Evolutionary conservation across 2,888 invertebrate species (phyloP), one percentile per base, ranked within the genome.

Genomic region (Sphinx pinastri): DNA sequence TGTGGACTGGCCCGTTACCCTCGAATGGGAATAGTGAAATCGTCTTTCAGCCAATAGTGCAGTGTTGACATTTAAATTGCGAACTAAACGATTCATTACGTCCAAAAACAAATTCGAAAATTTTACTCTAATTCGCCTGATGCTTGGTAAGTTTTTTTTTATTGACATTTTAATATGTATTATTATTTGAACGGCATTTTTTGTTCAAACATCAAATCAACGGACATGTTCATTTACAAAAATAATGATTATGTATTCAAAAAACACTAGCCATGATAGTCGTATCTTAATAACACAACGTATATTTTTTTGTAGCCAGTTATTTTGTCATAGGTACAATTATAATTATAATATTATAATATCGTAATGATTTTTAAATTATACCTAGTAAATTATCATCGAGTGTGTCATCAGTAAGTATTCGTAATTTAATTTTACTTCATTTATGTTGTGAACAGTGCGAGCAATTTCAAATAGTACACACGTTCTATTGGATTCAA

Each of bases 401-500:
- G 38, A 25, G 38, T 38, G 25, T 38, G 38, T 7, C 38, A 38
- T 38, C 38, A 7, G 38, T 38, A 38, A 4, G 6, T 7, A 38
- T 25, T 25, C 38, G 4, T 38, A 38, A 38, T 38, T 38, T 38
- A 38, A 38, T 38, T 13, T 71, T 49, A 67, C 55, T 59, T 57
- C 57, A 70, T 58, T 51, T 60, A 59, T 60, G 31, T 67, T 71
- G 67, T 13, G 11, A 5, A 68, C 47, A 60, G 51, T 51, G 31
- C 54, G 19, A 70, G n/a, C 70, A 70, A 67, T 74, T 69, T 70
- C 75, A 76, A 77, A 71, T 71, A 76, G 75, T 77, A 73, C 75
- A 79, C 79, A 78, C 75, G 76, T 82, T 82, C 82, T 81, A 84
- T 87, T 87, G 81, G 77, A 77, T 72, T 74, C 86, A 88, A 88